Base-by-base conservation (phyloP, 2,888 invertebrate species). In the Trimorus sp. region DNA sequence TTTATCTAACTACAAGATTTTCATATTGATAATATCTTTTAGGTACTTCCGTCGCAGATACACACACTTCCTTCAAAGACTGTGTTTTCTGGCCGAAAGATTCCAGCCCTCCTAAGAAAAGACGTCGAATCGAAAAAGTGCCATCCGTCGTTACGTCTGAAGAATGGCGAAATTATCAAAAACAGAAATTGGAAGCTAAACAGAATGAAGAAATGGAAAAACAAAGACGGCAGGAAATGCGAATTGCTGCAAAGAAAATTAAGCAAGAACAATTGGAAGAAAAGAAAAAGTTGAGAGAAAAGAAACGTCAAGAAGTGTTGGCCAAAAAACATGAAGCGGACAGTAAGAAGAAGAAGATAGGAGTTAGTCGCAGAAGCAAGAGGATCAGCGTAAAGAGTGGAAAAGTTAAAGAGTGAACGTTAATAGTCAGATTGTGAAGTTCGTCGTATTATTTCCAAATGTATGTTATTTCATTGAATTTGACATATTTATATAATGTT, bases 61-160 rank as follows among this genome's bases (percentile, higher is more conserved):
- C 11, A 1, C 2, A 51, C 6, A 14, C 12, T 12, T 51, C 51
- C 2, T 60, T 60, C 15, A 60, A 60, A 60, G 60, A 60, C 14
- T 40, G 14, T 38, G 59, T 60, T 2, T 60, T 42, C 42, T 60
- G 42, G 40, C 60, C 60, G 3, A 14, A 12, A 14, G 14, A 12
- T 2, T 1, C 3, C 3, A 8, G 15, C 15, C 51, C 51, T 2
- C 51, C 51, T 3, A 51, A 14, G 14, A 51, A 51, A 14, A 51
- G 6, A 14, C 12, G 15, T 6, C 7, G 7, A 2, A 51, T 2
- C 0, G 51, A 51, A 8, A 51, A 51, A 7, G n/a, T 51, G 1
- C 51, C 51, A 14, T 51, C 51, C 1, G 51, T 51, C 2, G 51
- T 51, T 14, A 51, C 51, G 14, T 51, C 51, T 51, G 51, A 51